Percentiles rank a stretch among this genome's conserved stretches.
These are phyloP conservation scores for Brachymystax lenok DNA, from an alignment of 2,797 vertebrate species.

Conservation along the genomic window DNA sequence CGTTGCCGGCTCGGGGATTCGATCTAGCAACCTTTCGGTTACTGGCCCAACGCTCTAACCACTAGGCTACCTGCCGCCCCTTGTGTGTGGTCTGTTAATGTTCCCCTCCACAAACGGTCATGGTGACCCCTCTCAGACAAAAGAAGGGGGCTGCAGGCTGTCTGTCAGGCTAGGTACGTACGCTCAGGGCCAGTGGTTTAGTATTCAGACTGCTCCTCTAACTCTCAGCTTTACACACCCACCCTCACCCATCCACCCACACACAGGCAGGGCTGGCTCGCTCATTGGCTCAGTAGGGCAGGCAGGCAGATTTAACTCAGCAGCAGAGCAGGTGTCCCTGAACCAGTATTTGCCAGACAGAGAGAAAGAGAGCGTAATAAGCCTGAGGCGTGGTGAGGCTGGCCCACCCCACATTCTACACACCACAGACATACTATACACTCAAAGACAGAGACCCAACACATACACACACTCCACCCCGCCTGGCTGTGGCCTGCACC, in stretches of 20 bases:
- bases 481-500: slow-evolving; percentile 25
- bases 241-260: slow-evolving; percentile 19
- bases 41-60: no score
- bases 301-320: slow-evolving; percentile 54
- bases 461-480: slow-evolving; percentile 1
- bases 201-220: slow-evolving; percentile 40
- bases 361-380: neutral
- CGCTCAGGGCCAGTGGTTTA: slow-evolving; percentile 42
- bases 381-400: slow-evolving; percentile 28
- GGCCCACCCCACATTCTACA: slow-evolving; percentile 23
- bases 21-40: no score
- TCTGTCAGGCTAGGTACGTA: slow-evolving; percentile 2
- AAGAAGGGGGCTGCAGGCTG: slow-evolving; percentile 45
- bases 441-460: neutral
- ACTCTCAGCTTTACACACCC: no score
- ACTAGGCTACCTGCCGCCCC: slow-evolving; percentile 22
- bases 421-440: neutral
- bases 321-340: slow-evolving; percentile 50
- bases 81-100: slow-evolving; percentile 1
- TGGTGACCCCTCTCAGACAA: slow-evolving; percentile 22
- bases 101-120: slow-evolving; percentile 5
- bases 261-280: slow-evolving; percentile 43
- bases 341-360: slow-evolving; percentile 50
- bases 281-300: slow-evolving; percentile 2
- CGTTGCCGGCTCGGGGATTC: no score